These are phyloP conservation scores for Tenebrio molitor DNA, from an alignment of 1,140 invertebrate genomes.

Conservation along the genomic window DNA sequence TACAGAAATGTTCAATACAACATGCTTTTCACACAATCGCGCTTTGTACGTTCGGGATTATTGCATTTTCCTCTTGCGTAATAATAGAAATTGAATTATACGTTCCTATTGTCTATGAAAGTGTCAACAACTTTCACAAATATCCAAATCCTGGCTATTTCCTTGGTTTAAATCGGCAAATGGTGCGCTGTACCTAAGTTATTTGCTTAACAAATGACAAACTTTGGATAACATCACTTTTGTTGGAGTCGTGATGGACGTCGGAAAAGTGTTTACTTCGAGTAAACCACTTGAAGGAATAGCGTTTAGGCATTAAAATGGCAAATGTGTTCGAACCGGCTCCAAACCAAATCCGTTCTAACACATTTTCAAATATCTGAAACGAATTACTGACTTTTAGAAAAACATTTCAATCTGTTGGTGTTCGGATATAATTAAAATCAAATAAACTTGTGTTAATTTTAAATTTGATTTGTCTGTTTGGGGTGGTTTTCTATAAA, in stretches of 20 bases:
- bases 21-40: slow-evolving; percentile 16
- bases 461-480: too few species aligned
- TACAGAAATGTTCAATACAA: slow-evolving; percentile 38
- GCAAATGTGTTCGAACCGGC: slow-evolving; percentile 7
- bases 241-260: slow-evolving; percentile 5
- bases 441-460: too few species aligned
- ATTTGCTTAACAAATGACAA: slow-evolving; percentile 16
- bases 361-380: too few species aligned
- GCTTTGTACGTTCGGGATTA: slow-evolving; percentile 23
- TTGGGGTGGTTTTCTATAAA: too few species aligned
- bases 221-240: slow-evolving; percentile 21
- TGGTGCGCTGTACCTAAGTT: neutral
- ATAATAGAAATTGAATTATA: slow-evolving; percentile 7
- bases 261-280: neutral
- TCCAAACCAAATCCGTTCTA: too few species aligned
- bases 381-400: too few species aligned
- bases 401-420: too few species aligned
- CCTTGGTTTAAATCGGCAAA: too few species aligned
- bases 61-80: slow-evolving; percentile 4
- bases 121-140: slow-evolving; percentile 1
- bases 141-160: neutral
- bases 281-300: slow-evolving; percentile 18
- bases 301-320: slow-evolving; percentile 6
- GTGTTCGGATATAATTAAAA: too few species aligned
- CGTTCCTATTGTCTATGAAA: slow-evolving; percentile 5